Conservation (phyloP, 35 echinoderm and acorn worm species). For the Apostichopus californicus region DNA sequence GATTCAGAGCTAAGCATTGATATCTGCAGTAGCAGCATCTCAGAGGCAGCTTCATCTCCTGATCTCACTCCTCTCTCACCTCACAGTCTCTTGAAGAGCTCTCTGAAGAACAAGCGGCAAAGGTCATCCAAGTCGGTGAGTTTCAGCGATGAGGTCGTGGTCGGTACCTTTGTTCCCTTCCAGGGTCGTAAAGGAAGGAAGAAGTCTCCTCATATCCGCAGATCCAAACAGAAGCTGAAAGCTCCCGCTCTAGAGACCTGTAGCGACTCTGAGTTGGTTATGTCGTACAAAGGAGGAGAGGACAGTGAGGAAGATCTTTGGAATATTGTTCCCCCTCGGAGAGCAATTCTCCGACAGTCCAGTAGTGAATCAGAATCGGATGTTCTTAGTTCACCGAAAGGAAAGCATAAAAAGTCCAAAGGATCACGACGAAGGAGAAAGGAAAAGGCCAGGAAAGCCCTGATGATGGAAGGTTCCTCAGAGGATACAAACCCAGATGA, state of each 20-base stretch:
- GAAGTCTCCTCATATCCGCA: conserved; percentile 50
- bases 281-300: conserved; percentile 50
- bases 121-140: conserved; percentile 84
- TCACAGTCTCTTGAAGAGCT: conserved; percentile 67
- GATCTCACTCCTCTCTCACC: conserved; percentile 63
- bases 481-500: conserved; percentile 4
- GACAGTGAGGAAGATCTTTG: conserved; percentile 70
- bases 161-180: conserved; percentile 62
- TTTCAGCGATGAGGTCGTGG: conserved; percentile 87
- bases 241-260: conserved; percentile 68
- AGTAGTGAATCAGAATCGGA: conserved; percentile 71
- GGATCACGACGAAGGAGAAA: conserved; percentile 57
- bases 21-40: background rate
- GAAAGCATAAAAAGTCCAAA: conserved; percentile 60
- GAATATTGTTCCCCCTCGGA: conserved; percentile 46
- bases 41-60: conserved; percentile 7
- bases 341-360: conserved; percentile 49
- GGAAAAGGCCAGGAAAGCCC: conserved; percentile 54
- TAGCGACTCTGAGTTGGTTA: conserved; percentile 86
- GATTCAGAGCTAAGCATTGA: conserved; percentile 41
- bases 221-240: conserved; percentile 75
- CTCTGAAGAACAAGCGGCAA: conserved; percentile 47
- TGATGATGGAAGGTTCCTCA: background rate
- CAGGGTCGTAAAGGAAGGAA: conserved; percentile 54
- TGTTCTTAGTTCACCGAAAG: conserved; percentile 35